phyloP scores from a whole-genome alignment of 2,113 vertebrate genomes.

The Cyprinus carpio region DNA sequence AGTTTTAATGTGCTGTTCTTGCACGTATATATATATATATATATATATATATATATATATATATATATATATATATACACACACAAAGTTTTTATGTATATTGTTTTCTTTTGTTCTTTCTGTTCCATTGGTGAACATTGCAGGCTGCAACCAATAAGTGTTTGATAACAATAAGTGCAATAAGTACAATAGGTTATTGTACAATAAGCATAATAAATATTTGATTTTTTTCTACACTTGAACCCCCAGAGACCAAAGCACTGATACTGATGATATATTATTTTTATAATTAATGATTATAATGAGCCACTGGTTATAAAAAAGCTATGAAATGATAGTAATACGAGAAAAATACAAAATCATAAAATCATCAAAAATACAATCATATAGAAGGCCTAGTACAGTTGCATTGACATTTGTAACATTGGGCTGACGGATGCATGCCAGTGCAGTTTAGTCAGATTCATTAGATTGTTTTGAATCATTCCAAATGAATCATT shows the following conservation, averaged over 20 bases:
- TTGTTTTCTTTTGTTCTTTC: not conserved
- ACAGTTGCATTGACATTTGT: not conserved
- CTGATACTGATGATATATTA: not conserved
- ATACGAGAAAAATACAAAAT: too few relatives aligned
- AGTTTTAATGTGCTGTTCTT: conserved; percentile 1
- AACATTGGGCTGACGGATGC: not conserved
- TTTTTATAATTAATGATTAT: too few relatives aligned
- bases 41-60: too few relatives aligned
- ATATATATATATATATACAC: not conserved
- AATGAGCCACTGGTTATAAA: too few relatives aligned
- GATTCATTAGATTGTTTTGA: not conserved
- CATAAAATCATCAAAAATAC: too few relatives aligned
- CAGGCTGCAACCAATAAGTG: not conserved
- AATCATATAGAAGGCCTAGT: not conserved
- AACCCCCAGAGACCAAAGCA: not conserved
- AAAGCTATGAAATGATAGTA: not conserved
- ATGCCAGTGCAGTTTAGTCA: not conserved
- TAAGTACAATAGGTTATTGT: too few relatives aligned
- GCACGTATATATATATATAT: not conserved
- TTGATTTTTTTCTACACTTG: not conserved
- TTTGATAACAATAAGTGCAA: too few relatives aligned
- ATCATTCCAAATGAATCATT: not conserved
- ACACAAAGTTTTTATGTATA: not conserved
- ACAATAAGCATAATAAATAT: not conserved
- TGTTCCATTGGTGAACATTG: not conserved